Evolutionary conservation across 2,797 vertebrate genomes (phyloP).

Genomic region (Eospalax fontanierii): DNA sequence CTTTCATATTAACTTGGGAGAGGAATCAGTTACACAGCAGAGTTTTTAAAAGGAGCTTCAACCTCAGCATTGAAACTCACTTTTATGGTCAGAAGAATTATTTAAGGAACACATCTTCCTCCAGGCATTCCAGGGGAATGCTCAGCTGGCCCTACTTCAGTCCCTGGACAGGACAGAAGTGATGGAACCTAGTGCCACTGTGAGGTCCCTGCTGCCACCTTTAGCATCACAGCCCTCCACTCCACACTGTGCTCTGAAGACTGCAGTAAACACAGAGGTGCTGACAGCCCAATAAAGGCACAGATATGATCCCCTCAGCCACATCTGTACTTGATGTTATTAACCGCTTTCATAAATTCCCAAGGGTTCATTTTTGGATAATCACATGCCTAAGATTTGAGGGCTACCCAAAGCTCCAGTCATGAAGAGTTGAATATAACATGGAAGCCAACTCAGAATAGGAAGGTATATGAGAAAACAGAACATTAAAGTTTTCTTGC

Average conservation of each 20-base stretch:
- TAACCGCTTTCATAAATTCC: neutral
- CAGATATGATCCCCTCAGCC: too few relatives aligned
- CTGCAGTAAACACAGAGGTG: neutral
- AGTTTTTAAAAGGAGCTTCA: slow-evolving; percentile 24
- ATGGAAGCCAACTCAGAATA: neutral
- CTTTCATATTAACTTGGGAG: neutral
- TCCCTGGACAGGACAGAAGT: neutral
- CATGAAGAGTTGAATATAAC: neutral
- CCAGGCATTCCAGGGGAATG: neutral
- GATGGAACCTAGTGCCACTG: neutral
- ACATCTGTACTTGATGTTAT: neutral
- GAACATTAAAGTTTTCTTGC: slow-evolving; percentile 31
- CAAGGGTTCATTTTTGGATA: neutral
- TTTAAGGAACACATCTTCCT: neutral
- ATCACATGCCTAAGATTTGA: neutral
- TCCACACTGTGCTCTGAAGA: rapidly evolving
- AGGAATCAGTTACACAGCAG: neutral
- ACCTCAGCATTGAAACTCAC: neutral
- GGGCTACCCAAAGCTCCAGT: neutral
- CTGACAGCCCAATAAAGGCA: neutral
- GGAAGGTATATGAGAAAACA: neutral
- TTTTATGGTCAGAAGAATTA: neutral
- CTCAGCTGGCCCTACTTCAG: neutral
- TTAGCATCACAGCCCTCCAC: neutral
- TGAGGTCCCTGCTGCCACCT: neutral